Evolutionary conservation across 2,113 vertebrate species (phyloP).

Genomic region (Scopus umbretta): DNA sequence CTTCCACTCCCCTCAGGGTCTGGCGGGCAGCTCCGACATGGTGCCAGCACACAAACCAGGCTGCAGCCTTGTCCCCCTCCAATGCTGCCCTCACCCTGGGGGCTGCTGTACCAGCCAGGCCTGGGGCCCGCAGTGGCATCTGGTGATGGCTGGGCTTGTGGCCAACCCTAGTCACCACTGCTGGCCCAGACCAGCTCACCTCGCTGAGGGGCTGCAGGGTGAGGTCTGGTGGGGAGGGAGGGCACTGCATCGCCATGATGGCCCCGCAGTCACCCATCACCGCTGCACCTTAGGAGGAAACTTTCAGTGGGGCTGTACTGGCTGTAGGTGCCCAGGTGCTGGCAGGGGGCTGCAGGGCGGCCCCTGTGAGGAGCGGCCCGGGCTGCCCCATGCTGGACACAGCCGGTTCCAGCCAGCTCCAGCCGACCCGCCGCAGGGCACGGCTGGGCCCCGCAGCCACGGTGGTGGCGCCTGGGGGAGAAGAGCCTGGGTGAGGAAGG

Average conservation of each 20-base stretch:
- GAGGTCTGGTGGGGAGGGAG: background rate
- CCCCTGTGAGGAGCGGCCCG: fast-evolving
- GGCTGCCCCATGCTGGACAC: background rate
- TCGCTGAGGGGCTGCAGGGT: fast-evolving
- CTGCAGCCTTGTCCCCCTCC: background rate
- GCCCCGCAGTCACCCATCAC: background rate
- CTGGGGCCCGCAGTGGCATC: background rate
- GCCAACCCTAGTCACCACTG: background rate
- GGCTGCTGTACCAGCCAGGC: background rate
- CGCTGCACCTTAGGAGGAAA: background rate
- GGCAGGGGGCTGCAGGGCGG: background rate
- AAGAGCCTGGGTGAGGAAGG: background rate
- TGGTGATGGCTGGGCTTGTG: background rate
- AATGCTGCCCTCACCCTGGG: background rate
- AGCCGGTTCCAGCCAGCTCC: background rate
- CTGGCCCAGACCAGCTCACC: fast-evolving
- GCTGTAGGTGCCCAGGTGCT: fast-evolving
- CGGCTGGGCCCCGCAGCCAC: background rate
- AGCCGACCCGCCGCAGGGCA: fast-evolving
- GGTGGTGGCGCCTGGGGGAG: fast-evolving
- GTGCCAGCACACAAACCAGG: background rate
- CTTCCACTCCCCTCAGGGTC: background rate
- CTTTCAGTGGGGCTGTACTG: background rate
- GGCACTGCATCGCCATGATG: background rate
- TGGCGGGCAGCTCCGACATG: background rate